Base-by-base conservation (phyloP, 2,888 invertebrate species). In the Unio pictorum region DNA sequence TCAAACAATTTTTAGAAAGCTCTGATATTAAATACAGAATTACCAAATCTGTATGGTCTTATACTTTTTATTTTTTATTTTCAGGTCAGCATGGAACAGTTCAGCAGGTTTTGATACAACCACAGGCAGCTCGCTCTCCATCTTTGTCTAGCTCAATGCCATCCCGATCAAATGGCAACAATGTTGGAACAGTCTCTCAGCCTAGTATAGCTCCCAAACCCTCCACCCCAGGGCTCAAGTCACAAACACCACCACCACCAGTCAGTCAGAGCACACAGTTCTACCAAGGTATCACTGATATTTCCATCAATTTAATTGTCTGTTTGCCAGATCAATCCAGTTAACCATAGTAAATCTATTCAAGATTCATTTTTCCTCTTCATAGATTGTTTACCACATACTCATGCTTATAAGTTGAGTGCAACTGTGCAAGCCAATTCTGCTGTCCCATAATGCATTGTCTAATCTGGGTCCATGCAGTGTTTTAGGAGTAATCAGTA, bases 101-200 rank as follows among this genome's bases (percentile, higher is more conserved):
- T 8, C 84, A 83, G 66, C 85, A 84, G 66, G 80, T 87, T 15
- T 71, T 86, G 64, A 80, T 87, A 17, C 87, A 86, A 57, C 83
- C 80, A 6, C 84, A 81, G 66, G 71, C 72, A 56, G 76, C 81
- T 64, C 57, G 73, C 45, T 67, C 74, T 8, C 34, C 74, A 26
- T 68, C 75, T 4, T 73, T 75, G 28, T 62, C 72, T 26, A 71
- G 57, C 66, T 66, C 57, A 54, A 71, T 66, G 15, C 34, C 68
- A 60, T 64, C 63, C 11, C 45, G 45, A 45, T 45, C 45, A 11
- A 45, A 45, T 45, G 45, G 45, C 11, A 45, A 8, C 45, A 45
- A 2, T 45, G 45, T 45, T 45, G 45, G 45, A 45, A 45, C 23
- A 34, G 64, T 65, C 30, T 55, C 70, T 18, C 81, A 78, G 65